Conservation (phyloP, 1,140 invertebrate genomes). For the Drosophila littoralis region DNA sequence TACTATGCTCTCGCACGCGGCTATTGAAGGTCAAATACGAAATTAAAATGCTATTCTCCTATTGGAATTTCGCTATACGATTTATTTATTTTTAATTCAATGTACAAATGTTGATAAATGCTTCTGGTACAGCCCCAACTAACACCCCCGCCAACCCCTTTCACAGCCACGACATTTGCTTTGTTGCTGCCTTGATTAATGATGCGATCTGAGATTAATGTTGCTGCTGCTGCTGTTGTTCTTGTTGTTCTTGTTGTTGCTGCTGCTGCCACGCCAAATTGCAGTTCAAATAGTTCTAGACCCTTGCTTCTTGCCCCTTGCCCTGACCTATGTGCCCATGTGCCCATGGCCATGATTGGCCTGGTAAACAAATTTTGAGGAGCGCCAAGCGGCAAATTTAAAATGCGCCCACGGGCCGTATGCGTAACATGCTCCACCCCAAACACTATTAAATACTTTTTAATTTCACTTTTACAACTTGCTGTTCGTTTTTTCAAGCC, state of each 20-base stretch:
- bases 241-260: conserved; percentile 53
- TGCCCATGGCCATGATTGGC: conserved; percentile 24
- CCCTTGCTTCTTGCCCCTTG: background rate
- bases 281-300: conserved; percentile 51
- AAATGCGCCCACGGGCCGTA: conserved; percentile 35
- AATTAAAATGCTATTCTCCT: conserved; percentile 48
- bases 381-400: conserved; percentile 16
- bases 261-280: conserved; percentile 52
- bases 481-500: background rate
- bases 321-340: background rate
- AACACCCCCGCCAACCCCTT: background rate
- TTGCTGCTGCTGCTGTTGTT: conserved; percentile 29
- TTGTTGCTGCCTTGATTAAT: conserved; percentile 68
- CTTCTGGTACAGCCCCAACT: conserved; percentile 30
- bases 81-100: conserved; percentile 58
- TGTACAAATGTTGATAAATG: conserved; percentile 79
- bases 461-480: background rate
- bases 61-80: conserved; percentile 39
- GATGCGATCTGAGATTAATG: conserved; percentile 74
- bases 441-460: conserved; percentile 14
- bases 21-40: conserved; percentile 38
- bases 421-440: conserved; percentile 24
- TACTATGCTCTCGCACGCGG: conserved; percentile 1
- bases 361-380: conserved; percentile 29
- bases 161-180: conserved; percentile 24